These are phyloP conservation scores for Anhinga anhinga DNA, from an alignment of 2,113 vertebrate genomes.

Conservation along the genomic window DNA sequence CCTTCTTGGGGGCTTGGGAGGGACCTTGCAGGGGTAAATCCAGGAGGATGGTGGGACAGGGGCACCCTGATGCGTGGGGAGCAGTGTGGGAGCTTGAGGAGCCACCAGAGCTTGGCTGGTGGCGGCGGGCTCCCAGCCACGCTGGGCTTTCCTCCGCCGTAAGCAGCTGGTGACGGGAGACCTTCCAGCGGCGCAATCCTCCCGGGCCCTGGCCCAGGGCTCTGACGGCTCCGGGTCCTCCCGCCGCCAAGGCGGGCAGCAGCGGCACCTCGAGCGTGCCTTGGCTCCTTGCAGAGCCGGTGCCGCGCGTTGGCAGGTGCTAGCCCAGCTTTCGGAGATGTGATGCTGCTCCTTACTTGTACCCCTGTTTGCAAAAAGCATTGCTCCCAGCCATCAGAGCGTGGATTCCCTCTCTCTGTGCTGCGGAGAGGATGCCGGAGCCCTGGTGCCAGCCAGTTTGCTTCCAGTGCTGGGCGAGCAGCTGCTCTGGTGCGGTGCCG, in stretches of 20 bases:
- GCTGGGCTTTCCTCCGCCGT: neutral
- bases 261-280: neutral
- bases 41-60: neutral
- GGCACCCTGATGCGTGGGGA: rapidly evolving
- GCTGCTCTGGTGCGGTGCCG: neutral
- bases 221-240: neutral
- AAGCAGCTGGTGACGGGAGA: neutral
- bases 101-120: rapidly evolving
- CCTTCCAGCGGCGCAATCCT: neutral
- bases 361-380: neutral
- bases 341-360: neutral
- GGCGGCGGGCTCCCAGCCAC: neutral
- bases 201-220: neutral
- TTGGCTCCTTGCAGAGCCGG: neutral
- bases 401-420: neutral
- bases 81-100: neutral
- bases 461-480: rapidly evolving
- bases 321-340: rapidly evolving
- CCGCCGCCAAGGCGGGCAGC: neutral
- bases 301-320: rapidly evolving
- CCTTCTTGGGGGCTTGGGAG: neutral
- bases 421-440: rapidly evolving
- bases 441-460: neutral
- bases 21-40: neutral
- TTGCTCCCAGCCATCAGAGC: rapidly evolving